A percentile compares a stretch with the other conserved stretches of the same genome.
Evolutionary conservation across 2,113 vertebrate species (phyloP).

Genomic region (Hippocampus zosterae): DNA sequence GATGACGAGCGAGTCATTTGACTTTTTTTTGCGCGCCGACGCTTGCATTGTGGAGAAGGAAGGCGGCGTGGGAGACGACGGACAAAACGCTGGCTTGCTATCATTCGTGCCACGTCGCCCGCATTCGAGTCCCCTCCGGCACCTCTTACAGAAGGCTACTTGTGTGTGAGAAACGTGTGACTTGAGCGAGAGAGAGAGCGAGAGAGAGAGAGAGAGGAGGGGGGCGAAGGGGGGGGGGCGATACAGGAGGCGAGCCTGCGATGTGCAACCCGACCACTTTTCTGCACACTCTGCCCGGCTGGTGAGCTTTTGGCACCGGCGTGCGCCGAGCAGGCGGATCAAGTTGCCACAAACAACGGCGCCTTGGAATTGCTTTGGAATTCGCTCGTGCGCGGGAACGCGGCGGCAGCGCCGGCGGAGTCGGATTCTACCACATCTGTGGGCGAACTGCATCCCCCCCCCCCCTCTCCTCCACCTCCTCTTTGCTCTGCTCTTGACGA

Average conservation of each 20-base stretch:
- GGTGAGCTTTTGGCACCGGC: slow-evolving; percentile 30
- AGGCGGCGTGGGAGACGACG: slow-evolving; percentile 7
- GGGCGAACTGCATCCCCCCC: slow-evolving; percentile 29
- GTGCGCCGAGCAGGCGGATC: slow-evolving; percentile 66
- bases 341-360: slow-evolving; percentile 29
- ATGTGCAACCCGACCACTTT: slow-evolving; percentile 39
- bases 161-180: slow-evolving; percentile 76
- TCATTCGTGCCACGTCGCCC: slow-evolving; percentile 49
- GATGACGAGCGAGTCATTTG: slow-evolving; percentile 33
- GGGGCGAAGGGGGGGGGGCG: slow-evolving; percentile 7
- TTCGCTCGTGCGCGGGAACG: slow-evolving; percentile 18
- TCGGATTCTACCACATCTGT: slow-evolving; percentile 56
- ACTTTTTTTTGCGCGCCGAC: slow-evolving; percentile 8
- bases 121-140: slow-evolving; percentile 49
- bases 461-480: slow-evolving; percentile 36
- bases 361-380: slow-evolving; percentile 57
- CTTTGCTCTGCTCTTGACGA: slow-evolving; percentile 39
- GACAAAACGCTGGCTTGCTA: slow-evolving; percentile 29
- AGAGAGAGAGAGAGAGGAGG: slow-evolving; percentile 37
- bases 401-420: slow-evolving; percentile 17
- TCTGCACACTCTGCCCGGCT: slow-evolving; percentile 39
- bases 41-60: slow-evolving; percentile 27
- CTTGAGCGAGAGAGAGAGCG: slow-evolving; percentile 5
- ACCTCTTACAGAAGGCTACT: slow-evolving; percentile 71
- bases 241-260: slow-evolving; percentile 18